Evolutionary conservation across 1,140 invertebrate species (phyloP).

Genomic region (Conus betulinus): DNA sequence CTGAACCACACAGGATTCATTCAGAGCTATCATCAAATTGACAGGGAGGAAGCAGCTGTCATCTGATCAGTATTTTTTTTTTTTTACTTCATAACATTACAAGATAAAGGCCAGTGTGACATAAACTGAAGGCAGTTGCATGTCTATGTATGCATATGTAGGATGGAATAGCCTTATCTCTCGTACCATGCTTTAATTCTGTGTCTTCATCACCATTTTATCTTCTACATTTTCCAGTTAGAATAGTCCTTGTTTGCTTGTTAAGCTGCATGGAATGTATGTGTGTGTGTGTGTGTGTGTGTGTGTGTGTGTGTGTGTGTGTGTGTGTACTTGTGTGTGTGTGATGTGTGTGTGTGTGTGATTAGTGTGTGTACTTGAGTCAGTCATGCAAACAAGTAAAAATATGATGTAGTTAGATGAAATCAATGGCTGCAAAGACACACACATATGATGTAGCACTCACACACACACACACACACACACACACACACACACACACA

Average conservation of each 20-base stretch:
- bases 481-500: not conserved
- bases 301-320: conserved; percentile 15
- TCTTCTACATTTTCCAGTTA: too few species aligned
- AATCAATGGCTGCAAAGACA: not conserved
- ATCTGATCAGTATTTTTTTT: too few species aligned
- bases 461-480: conserved; percentile 12
- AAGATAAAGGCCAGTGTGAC: too few species aligned
- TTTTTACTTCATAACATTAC: too few species aligned
- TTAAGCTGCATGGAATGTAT: not conserved
- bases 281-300: conserved; percentile 11
- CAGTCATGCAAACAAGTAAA: not conserved
- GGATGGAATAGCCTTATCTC: too few species aligned
- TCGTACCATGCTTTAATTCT: too few species aligned
- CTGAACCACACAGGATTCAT: too few species aligned
- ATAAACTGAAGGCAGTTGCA: not conserved
- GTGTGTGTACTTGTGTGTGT: conserved; percentile 7
- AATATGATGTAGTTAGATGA: not conserved
- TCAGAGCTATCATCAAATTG: too few species aligned
- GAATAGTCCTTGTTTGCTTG: too few species aligned
- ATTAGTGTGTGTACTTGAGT: not conserved
- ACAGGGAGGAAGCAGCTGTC: too few species aligned
- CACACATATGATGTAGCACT: not conserved
- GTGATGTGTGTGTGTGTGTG: conserved; percentile 18
- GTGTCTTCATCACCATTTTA: too few species aligned
- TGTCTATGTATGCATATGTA: not conserved